phyloP scores from a whole-genome alignment of 2,113 vertebrate genomes.

The Hyperoodon ampullatus region DNA sequence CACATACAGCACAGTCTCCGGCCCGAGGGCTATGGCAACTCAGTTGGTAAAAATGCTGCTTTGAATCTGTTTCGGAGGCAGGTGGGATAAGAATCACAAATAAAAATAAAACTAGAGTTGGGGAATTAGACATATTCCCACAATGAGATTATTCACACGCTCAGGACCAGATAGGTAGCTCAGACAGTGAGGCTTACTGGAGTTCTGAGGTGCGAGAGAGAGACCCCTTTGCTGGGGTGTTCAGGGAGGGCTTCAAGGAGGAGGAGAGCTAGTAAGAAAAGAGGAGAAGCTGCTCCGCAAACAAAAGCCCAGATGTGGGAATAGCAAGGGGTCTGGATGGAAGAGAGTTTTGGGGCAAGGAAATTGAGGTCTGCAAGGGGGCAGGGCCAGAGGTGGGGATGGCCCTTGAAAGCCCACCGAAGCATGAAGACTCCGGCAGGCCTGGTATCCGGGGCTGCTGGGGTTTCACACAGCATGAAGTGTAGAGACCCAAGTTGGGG shows the following conservation, averaged over 20 bases:
- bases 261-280: neutral
- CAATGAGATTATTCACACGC: neutral
- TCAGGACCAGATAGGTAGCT: neutral
- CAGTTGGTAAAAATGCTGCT: neutral
- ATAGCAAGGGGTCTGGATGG: neutral
- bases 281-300: neutral
- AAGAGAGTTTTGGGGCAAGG: neutral
- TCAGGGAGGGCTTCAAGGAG: neutral
- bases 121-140: neutral
- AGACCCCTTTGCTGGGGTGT: neutral
- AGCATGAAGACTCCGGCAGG: neutral
- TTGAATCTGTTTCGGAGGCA: neutral
- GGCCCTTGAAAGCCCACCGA: neutral
- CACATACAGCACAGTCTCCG: too few species aligned
- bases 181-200: neutral
- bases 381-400: neutral
- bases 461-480: neutral
- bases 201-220: neutral
- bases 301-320: neutral
- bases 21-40: neutral
- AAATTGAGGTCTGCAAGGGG: neutral
- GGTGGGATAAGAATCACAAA: neutral
- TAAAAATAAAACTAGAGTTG: neutral
- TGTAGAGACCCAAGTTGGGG: fast-evolving
- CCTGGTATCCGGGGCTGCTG: neutral